Base-by-base conservation (phyloP, 2,888 invertebrate species). In the Drosophila algonquin region DNA sequence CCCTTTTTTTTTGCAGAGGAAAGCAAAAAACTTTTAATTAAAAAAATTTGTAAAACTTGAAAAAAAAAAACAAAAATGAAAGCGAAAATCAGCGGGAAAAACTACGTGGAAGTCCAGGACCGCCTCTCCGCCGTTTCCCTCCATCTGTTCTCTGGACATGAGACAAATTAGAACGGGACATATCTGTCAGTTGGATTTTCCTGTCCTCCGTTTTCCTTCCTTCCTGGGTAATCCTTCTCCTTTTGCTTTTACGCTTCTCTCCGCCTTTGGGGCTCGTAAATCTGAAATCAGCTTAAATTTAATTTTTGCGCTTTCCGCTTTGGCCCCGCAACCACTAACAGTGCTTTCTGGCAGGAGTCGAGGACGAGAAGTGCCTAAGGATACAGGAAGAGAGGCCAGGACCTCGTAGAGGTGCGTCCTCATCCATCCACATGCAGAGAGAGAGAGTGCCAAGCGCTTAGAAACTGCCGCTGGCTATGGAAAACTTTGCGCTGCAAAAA, bases 261-360 rank as follows among this genome's bases (percentile, higher is more conserved):
- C 50, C 9, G 8, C 9, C 10, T 30, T 53, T 6, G 40, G 40
- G 40, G n/a, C 40, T 55, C 67, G 75, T 73, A 75, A 81, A 80
- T 85, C 86, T 64, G 18, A 79, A 80, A 84, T 86, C 84, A 80
- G 84, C 84, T 84, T 84, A 75, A 80, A 79, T 80, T 86, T 71
- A 72, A 76, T 76, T 84, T 80, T 70, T 80, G 65, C 60, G 54
- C 57, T 77, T 65, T 80, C 65, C 72, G 67, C 63, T 76, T 74
- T 48, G 47, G 44, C 27, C 40, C 35, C 40, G n/a, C 16, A 12
- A 44, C 44, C 16, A 14, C 40, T 7, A n/a, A 14, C 40, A 2
- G 14, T 6, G 40, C 40, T 6, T 40, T 14, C 40, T 1, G 10
- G 58, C 18, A 18, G 1, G 46, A n/a, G 48, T 12, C 30, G 21